These are phyloP conservation scores for Corbicula japonica DNA, from an alignment of 2,888 invertebrate genomes.

Conservation along the genomic window DNA sequence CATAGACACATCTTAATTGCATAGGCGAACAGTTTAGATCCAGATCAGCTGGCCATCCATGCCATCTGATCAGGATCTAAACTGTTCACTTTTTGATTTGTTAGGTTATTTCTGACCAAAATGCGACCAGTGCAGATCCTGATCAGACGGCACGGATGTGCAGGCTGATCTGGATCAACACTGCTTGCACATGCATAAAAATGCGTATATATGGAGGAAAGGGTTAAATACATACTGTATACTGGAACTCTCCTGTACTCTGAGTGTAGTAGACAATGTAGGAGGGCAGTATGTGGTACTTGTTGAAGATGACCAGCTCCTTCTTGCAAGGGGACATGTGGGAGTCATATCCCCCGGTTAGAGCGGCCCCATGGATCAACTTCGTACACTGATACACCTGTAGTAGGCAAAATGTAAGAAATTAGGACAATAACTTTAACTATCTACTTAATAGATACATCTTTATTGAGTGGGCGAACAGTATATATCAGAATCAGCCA, in stretches of 20 bases:
- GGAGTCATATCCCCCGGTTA: slow-evolving; percentile 75
- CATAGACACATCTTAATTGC: no score
- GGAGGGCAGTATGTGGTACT: slow-evolving; percentile 77
- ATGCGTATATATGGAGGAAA: neutral
- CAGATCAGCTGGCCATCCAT: no score
- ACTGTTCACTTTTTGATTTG: neutral
- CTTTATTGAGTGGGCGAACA: no score
- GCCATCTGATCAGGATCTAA: neutral
- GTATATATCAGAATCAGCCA: no score
- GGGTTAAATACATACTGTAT: slow-evolving; percentile 37
- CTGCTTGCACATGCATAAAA: neutral
- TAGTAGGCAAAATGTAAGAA: no score
- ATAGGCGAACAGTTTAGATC: no score
- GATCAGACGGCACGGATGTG: no score
- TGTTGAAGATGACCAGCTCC: slow-evolving; percentile 80
- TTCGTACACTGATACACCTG: slow-evolving; percentile 76
- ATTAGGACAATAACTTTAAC: no score
- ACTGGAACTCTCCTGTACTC: slow-evolving; percentile 62
- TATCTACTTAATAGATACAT: no score
- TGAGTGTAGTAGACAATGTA: slow-evolving; percentile 79
- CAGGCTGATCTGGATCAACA: no score
- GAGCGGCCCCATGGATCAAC: slow-evolving; percentile 74
- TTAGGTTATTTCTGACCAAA: neutral
- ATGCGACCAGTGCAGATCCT: no score
- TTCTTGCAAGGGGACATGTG: slow-evolving; percentile 81